Percentiles rank a stretch among this genome's conserved stretches.
phyloP scores from a whole-genome alignment of 2,797 vertebrate species.

The Gallinago solitaria region DNA sequence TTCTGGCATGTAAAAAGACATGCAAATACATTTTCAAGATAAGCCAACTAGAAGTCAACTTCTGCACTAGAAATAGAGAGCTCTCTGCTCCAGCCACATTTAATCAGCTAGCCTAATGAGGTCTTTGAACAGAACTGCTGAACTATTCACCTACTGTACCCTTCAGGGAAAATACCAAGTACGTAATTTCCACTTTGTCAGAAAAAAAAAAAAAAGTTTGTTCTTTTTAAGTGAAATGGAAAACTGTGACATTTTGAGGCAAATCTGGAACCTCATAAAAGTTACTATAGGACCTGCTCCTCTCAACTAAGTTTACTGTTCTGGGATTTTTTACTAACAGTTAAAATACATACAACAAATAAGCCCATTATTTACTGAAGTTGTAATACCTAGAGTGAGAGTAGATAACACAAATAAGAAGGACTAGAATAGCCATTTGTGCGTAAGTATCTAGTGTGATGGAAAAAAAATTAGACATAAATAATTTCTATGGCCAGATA shows the following conservation, averaged over 20 bases:
- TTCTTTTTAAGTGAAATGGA: not conserved
- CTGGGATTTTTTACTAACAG: not conserved
- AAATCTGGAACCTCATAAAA: not conserved
- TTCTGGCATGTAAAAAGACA: not conserved
- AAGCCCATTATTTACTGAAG: not conserved
- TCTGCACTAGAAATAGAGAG: not conserved
- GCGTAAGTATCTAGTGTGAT: not conserved
- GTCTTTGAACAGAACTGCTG: constrained; percentile 24
- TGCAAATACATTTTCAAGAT: not conserved
- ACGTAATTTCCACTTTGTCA: not conserved
- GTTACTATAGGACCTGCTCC: accelerated
- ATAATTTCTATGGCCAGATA: not conserved
- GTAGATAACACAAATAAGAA: not conserved
- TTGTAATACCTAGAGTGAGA: not conserved
- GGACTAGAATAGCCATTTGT: not conserved
- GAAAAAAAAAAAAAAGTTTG: not conserved
- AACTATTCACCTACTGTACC: constrained; percentile 15
- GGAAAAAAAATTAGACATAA: not conserved
- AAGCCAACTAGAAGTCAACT: constrained; percentile 3
- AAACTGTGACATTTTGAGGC: not conserved
- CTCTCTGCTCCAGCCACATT: not conserved
- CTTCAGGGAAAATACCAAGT: constrained; percentile 10
- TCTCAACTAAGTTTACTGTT: not conserved
- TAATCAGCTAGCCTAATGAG: constrained; percentile 11
- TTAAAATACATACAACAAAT: not conserved